phyloP scores from a whole-genome alignment of 2,888 invertebrate genomes.

The Archips crataeganus region DNA sequence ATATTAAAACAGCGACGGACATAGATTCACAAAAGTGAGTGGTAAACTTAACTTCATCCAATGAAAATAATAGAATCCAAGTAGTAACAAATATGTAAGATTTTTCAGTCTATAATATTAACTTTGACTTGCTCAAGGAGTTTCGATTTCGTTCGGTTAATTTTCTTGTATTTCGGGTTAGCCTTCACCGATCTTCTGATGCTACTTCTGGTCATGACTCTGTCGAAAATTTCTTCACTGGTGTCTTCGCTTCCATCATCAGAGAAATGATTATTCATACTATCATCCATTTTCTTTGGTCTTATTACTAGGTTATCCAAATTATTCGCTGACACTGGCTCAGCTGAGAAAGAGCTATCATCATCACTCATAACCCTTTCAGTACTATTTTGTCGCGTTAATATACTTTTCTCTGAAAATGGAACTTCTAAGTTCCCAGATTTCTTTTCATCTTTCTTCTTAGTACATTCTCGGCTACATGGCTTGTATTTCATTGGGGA shows the following conservation, averaged over 20 bases:
- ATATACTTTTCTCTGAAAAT: conserved; percentile 56
- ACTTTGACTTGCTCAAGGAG: conserved; percentile 78
- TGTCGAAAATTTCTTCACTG: conserved; percentile 80
- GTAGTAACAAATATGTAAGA: neutral
- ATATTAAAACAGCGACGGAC: neutral
- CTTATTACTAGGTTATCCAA: conserved; percentile 67
- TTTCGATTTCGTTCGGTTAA: conserved; percentile 78
- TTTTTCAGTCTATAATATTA: conserved; percentile 69
- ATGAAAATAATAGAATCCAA: conserved; percentile 2
- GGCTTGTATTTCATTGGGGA: conserved; percentile 82
- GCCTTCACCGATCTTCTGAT: conserved; percentile 79
- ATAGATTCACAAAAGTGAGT: conserved; percentile 1
- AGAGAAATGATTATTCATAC: conserved; percentile 82
- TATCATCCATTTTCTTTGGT: conserved; percentile 76
- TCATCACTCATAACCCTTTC: conserved; percentile 75
- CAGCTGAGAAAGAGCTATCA: conserved; percentile 62
- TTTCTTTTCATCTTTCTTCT: conserved; percentile 77
- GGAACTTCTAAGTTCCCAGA: conserved; percentile 68
- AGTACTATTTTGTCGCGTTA: conserved; percentile 65
- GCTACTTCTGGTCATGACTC: conserved; percentile 80
- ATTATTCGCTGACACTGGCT: conserved; percentile 67
- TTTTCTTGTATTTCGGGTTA: conserved; percentile 83
- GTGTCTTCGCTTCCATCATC: conserved; percentile 82
- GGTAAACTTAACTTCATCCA: conserved; percentile 14
- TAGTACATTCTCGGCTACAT: conserved; percentile 62